Evolutionary conservation across 2,888 invertebrate genomes (phyloP), one percentile per base, ranked within the genome.

Genomic region (Noctuana brunneofusca): DNA sequence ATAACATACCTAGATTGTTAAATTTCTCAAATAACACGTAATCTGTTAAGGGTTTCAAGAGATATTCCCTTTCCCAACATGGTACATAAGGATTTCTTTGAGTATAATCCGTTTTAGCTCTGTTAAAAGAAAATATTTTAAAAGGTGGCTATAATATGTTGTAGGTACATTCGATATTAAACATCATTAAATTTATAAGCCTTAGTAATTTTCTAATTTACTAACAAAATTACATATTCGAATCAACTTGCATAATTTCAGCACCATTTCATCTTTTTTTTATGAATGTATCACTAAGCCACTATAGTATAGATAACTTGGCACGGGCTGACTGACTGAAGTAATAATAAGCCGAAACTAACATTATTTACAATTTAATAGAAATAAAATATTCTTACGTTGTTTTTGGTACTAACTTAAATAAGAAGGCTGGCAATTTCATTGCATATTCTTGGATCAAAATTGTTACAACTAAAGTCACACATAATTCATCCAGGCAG

Each of bases 401-500:
- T 27, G 8, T 27, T 8, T 27, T 27, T n/a, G n/a, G 8, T 27
- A 8, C 30, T 53, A 9, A 59, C 59, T 52, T 43, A 9, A 46
- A 27, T 14, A 30, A 53, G 4, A n/a, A n/a, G 24, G 20, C 9
- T n/a, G 41, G 53, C 5, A 53, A 16, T 30, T 32, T 53, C 41
- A 53, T 20, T 9, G 53, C 0, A 32, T 43, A 53, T 14, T 59
- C 43, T 30, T 46, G 52, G n/a, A 59, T 8, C 9, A 59, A 11
- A 22, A 53, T 14, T 1, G 32, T 43, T 6, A 24, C 35, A 20
- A 59, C 12, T 0, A 59, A 14, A 0, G 52, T 53, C 3, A 59
- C 59, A 59, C 43, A 59, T 43, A 53, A 14, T 22, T 59, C 59
- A 3, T 59, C 59, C 22, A 52, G 22, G 32, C 59, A 59, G n/a